phyloP scores from a whole-genome alignment of 2,888 invertebrate genomes.

The Nomada lathburiana region DNA sequence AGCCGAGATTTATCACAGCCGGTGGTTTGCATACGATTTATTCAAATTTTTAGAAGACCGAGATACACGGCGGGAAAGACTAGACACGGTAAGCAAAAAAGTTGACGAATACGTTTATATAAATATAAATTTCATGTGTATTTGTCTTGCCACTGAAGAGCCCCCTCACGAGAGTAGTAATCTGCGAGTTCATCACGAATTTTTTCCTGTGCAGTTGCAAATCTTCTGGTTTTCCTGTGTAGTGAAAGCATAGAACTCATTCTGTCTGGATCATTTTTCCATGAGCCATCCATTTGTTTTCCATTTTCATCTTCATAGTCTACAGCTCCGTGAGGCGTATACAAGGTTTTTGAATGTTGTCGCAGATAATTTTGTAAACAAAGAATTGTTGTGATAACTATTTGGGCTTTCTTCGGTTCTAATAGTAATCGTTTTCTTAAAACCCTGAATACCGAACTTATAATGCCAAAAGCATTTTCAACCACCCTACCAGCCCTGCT shows the following conservation, averaged over 20 bases:
- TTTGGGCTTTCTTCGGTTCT: background rate
- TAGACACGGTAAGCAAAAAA: background rate
- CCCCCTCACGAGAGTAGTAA: background rate
- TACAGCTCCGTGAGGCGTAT: background rate
- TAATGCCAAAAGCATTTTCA: slow-evolving; percentile 3
- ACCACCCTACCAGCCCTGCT: background rate
- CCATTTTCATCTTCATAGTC: slow-evolving; percentile 1
- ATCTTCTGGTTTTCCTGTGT: background rate
- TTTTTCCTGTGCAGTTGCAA: background rate
- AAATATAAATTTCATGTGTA: slow-evolving; percentile 1
- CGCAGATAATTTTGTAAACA: slow-evolving; percentile 2
- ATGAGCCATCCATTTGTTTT: background rate
- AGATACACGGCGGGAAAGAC: slow-evolving; percentile 2
- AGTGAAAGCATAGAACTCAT: slow-evolving; percentile 6
- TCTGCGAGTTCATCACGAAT: background rate
- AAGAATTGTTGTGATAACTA: background rate
- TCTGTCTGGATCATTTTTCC: background rate
- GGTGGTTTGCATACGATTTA: background rate
- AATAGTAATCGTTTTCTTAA: background rate
- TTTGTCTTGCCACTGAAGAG: slow-evolving; percentile 4
- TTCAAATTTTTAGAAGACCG: background rate
- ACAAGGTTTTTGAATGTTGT: background rate
- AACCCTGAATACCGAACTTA: slow-evolving; percentile 3
- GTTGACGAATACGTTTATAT: background rate
- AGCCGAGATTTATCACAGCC: background rate